A percentile compares a stretch with the other conserved stretches of the same genome.
phyloP scores from a whole-genome alignment of 2,888 invertebrate genomes.

The Cynaeus angustus region DNA sequence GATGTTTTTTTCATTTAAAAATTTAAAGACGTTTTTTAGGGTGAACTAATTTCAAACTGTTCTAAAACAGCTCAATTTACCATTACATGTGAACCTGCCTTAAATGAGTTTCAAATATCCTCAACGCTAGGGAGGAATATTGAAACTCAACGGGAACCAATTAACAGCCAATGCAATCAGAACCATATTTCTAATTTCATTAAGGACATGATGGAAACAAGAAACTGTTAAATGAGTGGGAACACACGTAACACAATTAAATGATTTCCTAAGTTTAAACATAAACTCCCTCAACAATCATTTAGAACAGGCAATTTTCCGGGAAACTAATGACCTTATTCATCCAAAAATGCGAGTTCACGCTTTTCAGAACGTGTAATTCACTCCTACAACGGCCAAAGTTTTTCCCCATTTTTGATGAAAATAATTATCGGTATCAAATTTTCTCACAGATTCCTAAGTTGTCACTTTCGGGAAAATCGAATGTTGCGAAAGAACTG shows the following conservation, averaged over 20 bases:
- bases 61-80: constrained; percentile 18
- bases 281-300: constrained; percentile 15
- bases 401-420: constrained; percentile 1
- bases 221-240: constrained; percentile 33
- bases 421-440: constrained; percentile 19
- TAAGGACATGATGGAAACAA: constrained; percentile 25
- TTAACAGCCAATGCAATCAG: constrained; percentile 27
- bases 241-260: constrained; percentile 32
- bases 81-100: constrained; percentile 20
- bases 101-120: constrained; percentile 24
- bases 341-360: constrained; percentile 5
- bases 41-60: constrained; percentile 32
- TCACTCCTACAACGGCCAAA: constrained; percentile 1
- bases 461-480: constrained; percentile 21
- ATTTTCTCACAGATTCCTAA: constrained; percentile 20
- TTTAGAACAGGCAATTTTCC: constrained; percentile 5
- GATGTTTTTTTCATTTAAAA: constrained; percentile 32
- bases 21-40: constrained; percentile 23
- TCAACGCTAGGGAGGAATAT: constrained; percentile 15
- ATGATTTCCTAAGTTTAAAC: constrained; percentile 21
- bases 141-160: constrained; percentile 18
- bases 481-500: constrained; percentile 23
- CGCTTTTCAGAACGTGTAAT: neutral
- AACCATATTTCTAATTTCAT: constrained; percentile 40
- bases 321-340: constrained; percentile 17